phyloP scores from a whole-genome alignment of 2,113 vertebrate species.

The Neodontobutis hainanensis region DNA sequence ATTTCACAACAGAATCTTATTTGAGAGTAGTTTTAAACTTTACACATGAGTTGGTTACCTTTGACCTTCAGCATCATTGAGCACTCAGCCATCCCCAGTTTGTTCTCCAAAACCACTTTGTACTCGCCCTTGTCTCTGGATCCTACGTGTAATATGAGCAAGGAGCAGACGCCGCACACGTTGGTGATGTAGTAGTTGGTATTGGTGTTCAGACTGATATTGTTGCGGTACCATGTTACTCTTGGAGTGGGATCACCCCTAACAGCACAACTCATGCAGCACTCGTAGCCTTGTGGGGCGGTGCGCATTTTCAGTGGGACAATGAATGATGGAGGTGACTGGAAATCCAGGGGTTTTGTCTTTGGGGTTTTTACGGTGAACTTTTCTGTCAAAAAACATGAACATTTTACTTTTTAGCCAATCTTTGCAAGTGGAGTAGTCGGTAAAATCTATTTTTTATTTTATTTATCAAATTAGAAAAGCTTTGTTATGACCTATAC shows the following conservation, averaged over 20 bases:
- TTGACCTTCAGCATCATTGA: slow-evolving; percentile 80
- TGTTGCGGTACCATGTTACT: slow-evolving; percentile 85
- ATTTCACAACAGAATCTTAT: no score
- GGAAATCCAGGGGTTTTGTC: slow-evolving; percentile 67
- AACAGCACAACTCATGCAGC: slow-evolving; percentile 88
- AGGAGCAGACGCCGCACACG: slow-evolving; percentile 86
- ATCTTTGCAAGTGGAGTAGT: no score
- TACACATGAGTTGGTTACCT: slow-evolving; percentile 67
- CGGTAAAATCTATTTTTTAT: no score
- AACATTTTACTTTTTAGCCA: no score
- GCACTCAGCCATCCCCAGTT: slow-evolving; percentile 76
- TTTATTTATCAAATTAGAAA: not conserved
- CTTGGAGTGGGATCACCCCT: slow-evolving; percentile 81
- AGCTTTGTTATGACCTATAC: no score
- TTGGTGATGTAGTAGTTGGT: slow-evolving; percentile 81
- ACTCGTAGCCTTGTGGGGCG: slow-evolving; percentile 82
- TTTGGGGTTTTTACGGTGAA: slow-evolving; percentile 59
- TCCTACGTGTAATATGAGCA: slow-evolving; percentile 80
- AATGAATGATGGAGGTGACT: slow-evolving; percentile 80
- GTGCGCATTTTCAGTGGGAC: slow-evolving; percentile 80
- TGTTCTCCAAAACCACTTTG: slow-evolving; percentile 81
- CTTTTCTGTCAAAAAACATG: slow-evolving; percentile 69
- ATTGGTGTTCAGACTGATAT: slow-evolving; percentile 78
- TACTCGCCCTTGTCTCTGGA: slow-evolving; percentile 82
- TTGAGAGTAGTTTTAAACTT: not conserved